These are phyloP conservation scores for Maylandia zebra DNA, from an alignment of 2,113 vertebrate species.

Conservation along the genomic window DNA sequence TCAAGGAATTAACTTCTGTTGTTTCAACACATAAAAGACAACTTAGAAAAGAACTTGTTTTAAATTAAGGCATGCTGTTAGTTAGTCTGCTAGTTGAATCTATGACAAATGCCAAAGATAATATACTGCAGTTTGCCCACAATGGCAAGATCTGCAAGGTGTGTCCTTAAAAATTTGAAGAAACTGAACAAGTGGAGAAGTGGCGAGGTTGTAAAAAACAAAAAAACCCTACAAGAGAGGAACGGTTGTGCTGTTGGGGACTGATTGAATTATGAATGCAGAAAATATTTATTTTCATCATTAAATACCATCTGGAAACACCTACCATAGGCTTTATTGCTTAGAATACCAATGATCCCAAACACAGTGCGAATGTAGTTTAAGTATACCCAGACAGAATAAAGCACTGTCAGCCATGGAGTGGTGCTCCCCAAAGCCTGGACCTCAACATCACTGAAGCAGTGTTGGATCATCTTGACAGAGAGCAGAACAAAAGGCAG, in stretches of 20 bases:
- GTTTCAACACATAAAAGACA: not conserved
- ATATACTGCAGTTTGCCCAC: not conserved
- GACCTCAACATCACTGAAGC: not conserved
- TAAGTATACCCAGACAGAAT: not conserved
- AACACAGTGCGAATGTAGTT: fast-evolving
- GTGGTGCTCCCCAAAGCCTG: not conserved
- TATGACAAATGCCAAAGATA: not conserved
- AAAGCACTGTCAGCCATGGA: not conserved
- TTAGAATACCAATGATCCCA: not conserved
- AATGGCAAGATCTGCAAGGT: not conserved
- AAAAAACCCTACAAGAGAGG: not conserved
- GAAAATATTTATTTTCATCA: not conserved
- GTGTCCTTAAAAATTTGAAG: not conserved
- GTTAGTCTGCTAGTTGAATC: not conserved
- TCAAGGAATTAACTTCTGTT: not conserved
- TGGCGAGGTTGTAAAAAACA: not conserved
- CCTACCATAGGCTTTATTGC: fast-evolving
- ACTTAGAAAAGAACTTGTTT: not conserved
- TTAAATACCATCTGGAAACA: not conserved
- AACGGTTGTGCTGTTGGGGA: not conserved
- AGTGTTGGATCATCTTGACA: not conserved
- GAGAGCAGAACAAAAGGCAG: not conserved
- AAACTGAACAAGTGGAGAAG: not conserved
- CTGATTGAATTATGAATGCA: not conserved
- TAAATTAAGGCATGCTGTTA: not conserved